These are phyloP conservation scores for Bovichtus variegatus DNA, from an alignment of 2,797 vertebrate genomes.

Conservation along the genomic window DNA sequence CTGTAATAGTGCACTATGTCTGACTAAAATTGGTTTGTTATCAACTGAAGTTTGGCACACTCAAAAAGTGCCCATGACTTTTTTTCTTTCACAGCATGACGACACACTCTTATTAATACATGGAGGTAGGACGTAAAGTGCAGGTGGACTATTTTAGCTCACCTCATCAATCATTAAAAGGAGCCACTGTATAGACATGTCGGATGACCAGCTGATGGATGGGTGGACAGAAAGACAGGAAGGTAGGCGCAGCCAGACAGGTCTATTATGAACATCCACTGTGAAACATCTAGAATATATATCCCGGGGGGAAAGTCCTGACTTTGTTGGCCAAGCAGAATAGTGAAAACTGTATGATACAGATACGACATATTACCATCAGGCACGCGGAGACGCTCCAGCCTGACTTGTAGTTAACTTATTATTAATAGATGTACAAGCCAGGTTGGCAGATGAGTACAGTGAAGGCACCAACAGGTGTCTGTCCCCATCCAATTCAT, in stretches of 20 bases:
- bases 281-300: constrained; percentile 16
- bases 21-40: background rate
- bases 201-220: constrained; percentile 54
- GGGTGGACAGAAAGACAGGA: constrained; percentile 37
- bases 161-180: constrained; percentile 74
- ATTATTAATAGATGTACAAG: constrained; percentile 48
- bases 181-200: constrained; percentile 45
- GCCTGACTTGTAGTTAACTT: constrained; percentile 15
- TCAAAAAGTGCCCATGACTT: constrained; percentile 19
- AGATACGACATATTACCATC: background rate
- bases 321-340: background rate
- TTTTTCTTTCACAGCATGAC: constrained; percentile 17
- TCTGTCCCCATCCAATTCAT: constrained; percentile 48
- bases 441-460: constrained; percentile 16
- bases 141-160: constrained; percentile 71
- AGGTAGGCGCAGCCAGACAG: background rate
- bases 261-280: constrained; percentile 23
- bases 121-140: constrained; percentile 35
- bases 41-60: constrained; percentile 12
- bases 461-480: constrained; percentile 37
- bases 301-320: background rate
- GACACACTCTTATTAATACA: constrained; percentile 56
- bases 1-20: too few relatives aligned
- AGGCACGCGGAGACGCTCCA: background rate
- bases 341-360: background rate